These are phyloP conservation scores for Pycnomerus fuliginosus DNA, from an alignment of 2,888 invertebrate genomes.

Conservation along the genomic window DNA sequence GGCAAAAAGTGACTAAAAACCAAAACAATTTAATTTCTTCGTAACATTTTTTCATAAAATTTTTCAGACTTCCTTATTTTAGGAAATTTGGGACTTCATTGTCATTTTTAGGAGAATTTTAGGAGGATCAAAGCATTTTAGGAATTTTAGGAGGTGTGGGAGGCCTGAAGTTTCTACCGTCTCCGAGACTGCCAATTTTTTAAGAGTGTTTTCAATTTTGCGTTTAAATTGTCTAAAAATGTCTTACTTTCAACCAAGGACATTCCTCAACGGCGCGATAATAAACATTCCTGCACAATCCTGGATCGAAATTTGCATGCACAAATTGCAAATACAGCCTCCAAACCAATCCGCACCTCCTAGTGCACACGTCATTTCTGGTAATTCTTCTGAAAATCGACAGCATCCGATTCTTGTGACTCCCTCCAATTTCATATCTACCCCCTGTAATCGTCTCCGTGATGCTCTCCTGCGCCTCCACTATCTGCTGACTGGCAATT, in stretches of 20 bases:
- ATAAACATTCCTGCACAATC: constrained; percentile 50
- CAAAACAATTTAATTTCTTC: too few species aligned
- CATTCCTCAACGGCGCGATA: constrained; percentile 62
- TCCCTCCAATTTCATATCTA: constrained; percentile 34
- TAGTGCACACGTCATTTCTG: constrained; percentile 46
- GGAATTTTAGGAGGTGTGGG: too few species aligned
- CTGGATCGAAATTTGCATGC: constrained; percentile 49
- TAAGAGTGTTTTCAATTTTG: too few species aligned
- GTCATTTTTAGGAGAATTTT: too few species aligned
- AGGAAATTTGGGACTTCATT: too few species aligned
- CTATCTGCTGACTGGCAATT: constrained; percentile 47
- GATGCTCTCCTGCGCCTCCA: constrained; percentile 39
- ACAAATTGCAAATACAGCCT: constrained; percentile 63
- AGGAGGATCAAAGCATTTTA: too few species aligned
- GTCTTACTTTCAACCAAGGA: constrained; percentile 62
- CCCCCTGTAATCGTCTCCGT: constrained; percentile 46
- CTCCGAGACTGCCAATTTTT: too few species aligned
- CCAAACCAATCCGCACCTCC: constrained; percentile 61
- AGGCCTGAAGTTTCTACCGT: too few species aligned
- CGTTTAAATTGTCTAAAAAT: too few species aligned
- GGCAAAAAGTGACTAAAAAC: too few species aligned
- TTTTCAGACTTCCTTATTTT: too few species aligned
- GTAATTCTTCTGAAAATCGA: constrained; percentile 48
- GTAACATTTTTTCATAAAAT: too few species aligned
- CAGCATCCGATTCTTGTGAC: constrained; percentile 45